Base-by-base conservation (phyloP, 1,140 invertebrate genomes). In the Antheraea mylitta region DNA sequence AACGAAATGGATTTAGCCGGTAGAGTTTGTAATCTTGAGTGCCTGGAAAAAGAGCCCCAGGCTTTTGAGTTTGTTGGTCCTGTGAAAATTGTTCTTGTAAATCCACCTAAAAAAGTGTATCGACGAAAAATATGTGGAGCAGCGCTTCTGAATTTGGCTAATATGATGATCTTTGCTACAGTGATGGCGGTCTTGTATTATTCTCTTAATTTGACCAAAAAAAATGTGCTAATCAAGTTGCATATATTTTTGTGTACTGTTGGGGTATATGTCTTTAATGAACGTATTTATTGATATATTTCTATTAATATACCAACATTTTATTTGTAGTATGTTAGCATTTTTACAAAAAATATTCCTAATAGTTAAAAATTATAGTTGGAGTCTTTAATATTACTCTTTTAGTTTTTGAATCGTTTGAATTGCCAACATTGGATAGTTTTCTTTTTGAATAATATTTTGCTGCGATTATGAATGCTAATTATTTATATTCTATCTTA, bases 71-170 rank as follows among this genome's bases (percentile, higher is more conserved):
- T 87, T 61, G 73, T 85, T 1, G 85, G 85, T 9, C 86, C 83
- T 0, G 86, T 90, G 30, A 90, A 84, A 71, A 86, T 90, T 63
- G 67, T 87, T 61, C 66, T 90, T 7, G 77, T 90, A 0, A 79
- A 90, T 64, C 68, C 77, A n/a, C 71, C 80, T 0, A 67, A 64
- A 63, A 37, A 58, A 4, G 53, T 66, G 30, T 83, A 86, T 63
- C 36, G 58, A 7, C 66, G 70, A 7, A 77, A 76, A 72, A 60
- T 63, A 8, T 81, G 77, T 59, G 45, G 68, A 6, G 74, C 86
- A 16, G 83, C 73, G 4, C 30, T 76, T 10, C 70, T 87, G 16
- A 60, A 70, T 0, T 10, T 87, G 10, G 77, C 79, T 0, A 69
- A 80, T 37, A 74, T 87, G 69, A 22, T 85, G 18, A 75, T 89